A percentile compares a stretch with the other conserved stretches of the same genome.
Conservation (phyloP, 1,140 invertebrate species). For the Globodera rostochiensis region DNA sequence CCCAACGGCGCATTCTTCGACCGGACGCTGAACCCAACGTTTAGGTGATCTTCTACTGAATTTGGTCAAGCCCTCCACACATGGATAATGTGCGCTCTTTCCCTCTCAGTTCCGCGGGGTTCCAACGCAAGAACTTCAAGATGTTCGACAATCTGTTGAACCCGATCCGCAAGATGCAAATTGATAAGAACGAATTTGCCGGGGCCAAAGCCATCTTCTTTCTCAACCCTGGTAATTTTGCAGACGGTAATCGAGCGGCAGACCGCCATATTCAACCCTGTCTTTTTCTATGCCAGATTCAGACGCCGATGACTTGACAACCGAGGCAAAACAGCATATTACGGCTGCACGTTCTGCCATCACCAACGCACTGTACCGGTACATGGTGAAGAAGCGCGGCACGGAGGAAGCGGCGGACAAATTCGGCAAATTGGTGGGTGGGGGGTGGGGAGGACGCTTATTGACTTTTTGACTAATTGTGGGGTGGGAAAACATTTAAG, state of each 20-base stretch:
- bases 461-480: neutral
- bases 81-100: constrained; percentile 4
- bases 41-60: neutral
- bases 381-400: constrained; percentile 58
- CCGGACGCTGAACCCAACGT: constrained; percentile 54
- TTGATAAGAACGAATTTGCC: constrained; percentile 63
- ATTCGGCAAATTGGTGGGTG: constrained; percentile 47
- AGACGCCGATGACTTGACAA: constrained; percentile 61
- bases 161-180: constrained; percentile 60
- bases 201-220: constrained; percentile 65
- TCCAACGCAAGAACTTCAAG: constrained; percentile 65
- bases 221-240: constrained; percentile 60
- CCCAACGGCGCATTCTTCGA: constrained; percentile 64
- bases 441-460: neutral
- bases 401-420: constrained; percentile 58
- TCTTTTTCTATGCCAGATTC: constrained; percentile 20
- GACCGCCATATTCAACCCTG: neutral
- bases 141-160: constrained; percentile 64
- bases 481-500: neutral
- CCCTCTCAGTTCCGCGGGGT: constrained; percentile 58
- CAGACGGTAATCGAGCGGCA: constrained; percentile 23
- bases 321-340: constrained; percentile 41
- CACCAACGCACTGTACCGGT: constrained; percentile 63
- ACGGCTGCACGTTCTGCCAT: constrained; percentile 50
- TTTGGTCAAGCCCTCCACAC: constrained; percentile 7